phyloP scores from a whole-genome alignment of 2,113 vertebrate species.

The Atlantisia rogersi region DNA sequence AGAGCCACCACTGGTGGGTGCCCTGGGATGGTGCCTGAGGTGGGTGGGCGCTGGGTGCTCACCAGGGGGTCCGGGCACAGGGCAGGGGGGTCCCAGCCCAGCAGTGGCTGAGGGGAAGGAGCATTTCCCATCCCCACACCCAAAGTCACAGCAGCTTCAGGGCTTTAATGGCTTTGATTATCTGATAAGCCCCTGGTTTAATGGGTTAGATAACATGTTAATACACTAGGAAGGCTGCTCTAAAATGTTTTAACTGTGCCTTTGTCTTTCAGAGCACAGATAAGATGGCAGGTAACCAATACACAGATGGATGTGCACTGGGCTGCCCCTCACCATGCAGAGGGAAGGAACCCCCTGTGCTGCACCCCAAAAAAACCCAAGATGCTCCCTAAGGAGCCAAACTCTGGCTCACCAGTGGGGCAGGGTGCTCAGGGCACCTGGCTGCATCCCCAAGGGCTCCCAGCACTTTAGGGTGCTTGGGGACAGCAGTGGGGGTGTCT shows the following conservation, averaged over 20 bases:
- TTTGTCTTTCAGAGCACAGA: slow-evolving; percentile 76
- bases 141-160: slow-evolving; percentile 59
- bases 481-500: not conserved
- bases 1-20: not conserved
- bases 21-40: accelerated
- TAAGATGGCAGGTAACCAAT: slow-evolving; percentile 80
- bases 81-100: no score
- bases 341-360: accelerated
- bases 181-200: slow-evolving; percentile 77
- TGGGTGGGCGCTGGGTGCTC: not conserved
- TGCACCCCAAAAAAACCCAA: not conserved
- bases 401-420: accelerated
- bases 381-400: not conserved
- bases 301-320: not conserved
- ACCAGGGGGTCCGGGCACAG: not conserved
- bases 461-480: accelerated
- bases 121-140: slow-evolving; percentile 65
- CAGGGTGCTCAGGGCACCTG: not conserved
- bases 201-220: slow-evolving; percentile 81
- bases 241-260: slow-evolving; percentile 73
- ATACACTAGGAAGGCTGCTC: slow-evolving; percentile 73
- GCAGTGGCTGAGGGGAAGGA: not conserved
- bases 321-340: not conserved
- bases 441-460: accelerated
- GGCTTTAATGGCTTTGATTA: slow-evolving; percentile 78